A percentile compares a stretch with the other conserved stretches of the same genome.
These are phyloP conservation scores for Zapus hudsonius DNA, from an alignment of 2,113 vertebrate genomes.

Conservation along the genomic window DNA sequence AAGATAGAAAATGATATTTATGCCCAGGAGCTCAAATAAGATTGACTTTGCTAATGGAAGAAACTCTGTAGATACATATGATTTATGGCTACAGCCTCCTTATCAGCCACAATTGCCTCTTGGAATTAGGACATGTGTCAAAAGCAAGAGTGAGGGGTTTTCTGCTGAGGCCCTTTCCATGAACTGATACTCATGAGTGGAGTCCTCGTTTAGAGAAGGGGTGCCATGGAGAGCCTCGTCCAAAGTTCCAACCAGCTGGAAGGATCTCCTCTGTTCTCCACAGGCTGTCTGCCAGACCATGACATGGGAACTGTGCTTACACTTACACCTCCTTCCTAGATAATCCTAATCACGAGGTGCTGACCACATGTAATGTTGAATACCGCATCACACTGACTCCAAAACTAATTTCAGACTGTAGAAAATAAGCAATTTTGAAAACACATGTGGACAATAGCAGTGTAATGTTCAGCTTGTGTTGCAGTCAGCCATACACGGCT, in stretches of 20 bases:
- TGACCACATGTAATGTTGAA: not conserved
- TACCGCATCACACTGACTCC: not conserved
- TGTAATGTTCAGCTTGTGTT: too few relatives aligned
- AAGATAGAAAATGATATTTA: not conserved
- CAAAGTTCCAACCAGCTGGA: not conserved
- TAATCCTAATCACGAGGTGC: not conserved
- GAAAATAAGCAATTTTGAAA: not conserved
- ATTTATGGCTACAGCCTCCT: not conserved
- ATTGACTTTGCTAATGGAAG: not conserved
- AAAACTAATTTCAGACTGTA: not conserved
- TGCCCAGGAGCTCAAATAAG: not conserved
- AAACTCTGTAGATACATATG: not conserved
- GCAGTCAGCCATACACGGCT: too few relatives aligned
- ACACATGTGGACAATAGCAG: not conserved
- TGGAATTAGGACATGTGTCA: not conserved
- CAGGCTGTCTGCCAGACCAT: not conserved
- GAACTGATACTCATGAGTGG: not conserved
- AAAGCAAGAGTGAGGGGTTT: not conserved
- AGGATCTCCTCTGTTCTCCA: accelerated
- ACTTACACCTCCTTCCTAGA: not conserved
- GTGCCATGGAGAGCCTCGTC: accelerated
- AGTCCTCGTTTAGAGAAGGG: not conserved
- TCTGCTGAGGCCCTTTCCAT: not conserved
- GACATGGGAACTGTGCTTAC: not conserved
- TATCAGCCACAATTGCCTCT: not conserved